A percentile compares a stretch with the other conserved stretches of the same genome.
Evolutionary conservation across 2,888 invertebrate species (phyloP).

Genomic region (Pristionchus japonicus): DNA sequence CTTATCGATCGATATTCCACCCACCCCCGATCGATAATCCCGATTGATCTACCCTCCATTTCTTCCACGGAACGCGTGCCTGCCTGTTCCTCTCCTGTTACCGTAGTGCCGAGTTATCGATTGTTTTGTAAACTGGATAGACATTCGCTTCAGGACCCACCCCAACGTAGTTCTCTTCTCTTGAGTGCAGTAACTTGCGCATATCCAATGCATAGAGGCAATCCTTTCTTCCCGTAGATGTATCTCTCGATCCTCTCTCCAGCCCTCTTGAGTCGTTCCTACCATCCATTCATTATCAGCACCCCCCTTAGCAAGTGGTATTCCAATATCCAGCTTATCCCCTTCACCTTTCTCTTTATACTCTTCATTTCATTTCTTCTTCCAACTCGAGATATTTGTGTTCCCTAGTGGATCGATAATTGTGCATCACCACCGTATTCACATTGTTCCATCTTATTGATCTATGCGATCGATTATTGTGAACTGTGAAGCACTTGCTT

Average conservation of each 20-base stretch:
- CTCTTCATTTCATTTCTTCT: not conserved
- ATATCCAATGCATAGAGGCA: slow-evolving; percentile 18
- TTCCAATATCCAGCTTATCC: slow-evolving; percentile 10
- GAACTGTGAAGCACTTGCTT: not conserved
- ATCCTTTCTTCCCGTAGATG: not conserved
- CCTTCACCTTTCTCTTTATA: not conserved
- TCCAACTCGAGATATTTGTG: not conserved
- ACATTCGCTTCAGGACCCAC: slow-evolving; percentile 17
- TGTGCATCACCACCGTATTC: not conserved
- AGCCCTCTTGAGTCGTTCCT: not conserved
- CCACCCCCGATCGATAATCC: not conserved
- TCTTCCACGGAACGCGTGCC: slow-evolving; percentile 27
- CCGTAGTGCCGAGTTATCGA: not conserved
- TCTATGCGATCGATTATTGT: not conserved
- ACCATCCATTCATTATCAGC: not conserved
- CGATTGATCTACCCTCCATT: slow-evolving; percentile 41
- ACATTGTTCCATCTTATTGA: not conserved
- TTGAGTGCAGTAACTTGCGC: slow-evolving; percentile 20
- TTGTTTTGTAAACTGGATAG: not conserved
- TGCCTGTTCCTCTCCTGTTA: slow-evolving; percentile 44
- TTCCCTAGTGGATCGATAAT: not conserved
- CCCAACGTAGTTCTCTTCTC: not conserved
- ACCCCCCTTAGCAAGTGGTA: not conserved
- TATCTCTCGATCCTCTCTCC: not conserved
- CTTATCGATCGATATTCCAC: not conserved